phyloP scores from a whole-genome alignment of 2,797 vertebrate genomes.

The Pseudomugil tenellus region DNA sequence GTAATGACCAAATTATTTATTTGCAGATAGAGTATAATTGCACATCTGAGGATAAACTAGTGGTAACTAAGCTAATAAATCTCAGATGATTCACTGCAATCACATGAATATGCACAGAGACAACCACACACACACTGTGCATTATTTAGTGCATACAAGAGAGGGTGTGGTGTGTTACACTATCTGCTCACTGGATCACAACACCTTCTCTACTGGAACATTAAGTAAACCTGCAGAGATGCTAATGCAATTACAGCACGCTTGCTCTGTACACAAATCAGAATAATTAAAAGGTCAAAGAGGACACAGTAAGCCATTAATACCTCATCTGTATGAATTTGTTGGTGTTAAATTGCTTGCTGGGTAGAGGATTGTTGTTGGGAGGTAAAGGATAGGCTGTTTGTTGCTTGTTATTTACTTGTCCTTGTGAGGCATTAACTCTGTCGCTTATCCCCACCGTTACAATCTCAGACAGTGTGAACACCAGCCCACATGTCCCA shows the following conservation, averaged over 20 bases:
- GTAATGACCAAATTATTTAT: conserved; percentile 76
- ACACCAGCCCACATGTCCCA: not conserved
- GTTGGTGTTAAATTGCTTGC: conserved; percentile 63
- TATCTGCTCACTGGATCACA: conserved; percentile 53
- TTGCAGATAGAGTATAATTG: conserved; percentile 77
- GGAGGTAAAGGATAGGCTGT: conserved; percentile 42
- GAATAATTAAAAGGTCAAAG: conserved; percentile 80
- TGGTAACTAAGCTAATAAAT: conserved; percentile 71
- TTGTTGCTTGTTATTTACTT: conserved; percentile 57
- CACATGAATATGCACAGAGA: conserved; percentile 19
- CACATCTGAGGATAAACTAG: conserved; percentile 62
- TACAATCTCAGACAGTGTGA: not conserved
- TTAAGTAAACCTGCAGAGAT: conserved; percentile 70
- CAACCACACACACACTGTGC: conserved; percentile 11
- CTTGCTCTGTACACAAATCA: conserved; percentile 71
- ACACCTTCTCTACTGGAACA: conserved; percentile 52
- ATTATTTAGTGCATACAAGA: conserved; percentile 38
- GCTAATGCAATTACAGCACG: conserved; percentile 73
- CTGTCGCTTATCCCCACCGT: conserved; percentile 11
- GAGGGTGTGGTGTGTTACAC: conserved; percentile 20
- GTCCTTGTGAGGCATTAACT: conserved; percentile 63
- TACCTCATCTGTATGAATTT: conserved; percentile 75
- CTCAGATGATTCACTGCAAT: conserved; percentile 59
- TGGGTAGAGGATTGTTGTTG: conserved; percentile 59
- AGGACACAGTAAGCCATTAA: conserved; percentile 71